Evolutionary conservation across 2,797 vertebrate species (phyloP).

Genomic region (Manis javanica): DNA sequence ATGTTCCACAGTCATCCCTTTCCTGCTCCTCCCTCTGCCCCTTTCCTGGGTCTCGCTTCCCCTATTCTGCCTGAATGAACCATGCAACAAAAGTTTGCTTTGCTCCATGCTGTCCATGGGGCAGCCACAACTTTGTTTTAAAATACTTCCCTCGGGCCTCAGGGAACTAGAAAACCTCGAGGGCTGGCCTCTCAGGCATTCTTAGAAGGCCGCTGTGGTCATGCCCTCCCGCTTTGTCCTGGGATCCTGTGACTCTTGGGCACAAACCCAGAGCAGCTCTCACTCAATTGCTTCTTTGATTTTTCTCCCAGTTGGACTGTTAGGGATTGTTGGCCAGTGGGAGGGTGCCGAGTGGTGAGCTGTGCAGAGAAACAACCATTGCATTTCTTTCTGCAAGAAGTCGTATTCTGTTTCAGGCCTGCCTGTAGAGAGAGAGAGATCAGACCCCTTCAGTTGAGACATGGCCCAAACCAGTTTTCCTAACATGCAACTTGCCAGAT

Average conservation of each 20-base stretch:
- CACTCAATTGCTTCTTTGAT: slow-evolving; percentile 69
- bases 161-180: slow-evolving; percentile 43
- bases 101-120: background rate
- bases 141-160: background rate
- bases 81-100: background rate
- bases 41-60: background rate
- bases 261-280: slow-evolving; percentile 48
- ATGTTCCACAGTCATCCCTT: background rate
- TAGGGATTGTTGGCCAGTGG: slow-evolving; percentile 11
- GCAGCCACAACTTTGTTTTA: background rate
- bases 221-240: slow-evolving; percentile 60
- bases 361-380: background rate
- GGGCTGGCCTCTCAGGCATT: slow-evolving; percentile 47
- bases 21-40: background rate
- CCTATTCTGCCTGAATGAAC: background rate
- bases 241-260: slow-evolving; percentile 56
- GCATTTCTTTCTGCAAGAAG: background rate
- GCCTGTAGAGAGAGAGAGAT: background rate
- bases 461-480: background rate
- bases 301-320: slow-evolving; percentile 54
- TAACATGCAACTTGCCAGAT: background rate
- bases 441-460: background rate
- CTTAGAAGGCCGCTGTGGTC: slow-evolving; percentile 27
- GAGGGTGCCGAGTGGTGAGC: background rate
- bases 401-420: slow-evolving; percentile 12